phyloP scores from a whole-genome alignment of 2,888 invertebrate genomes.

The Coleophora flavipennella region DNA sequence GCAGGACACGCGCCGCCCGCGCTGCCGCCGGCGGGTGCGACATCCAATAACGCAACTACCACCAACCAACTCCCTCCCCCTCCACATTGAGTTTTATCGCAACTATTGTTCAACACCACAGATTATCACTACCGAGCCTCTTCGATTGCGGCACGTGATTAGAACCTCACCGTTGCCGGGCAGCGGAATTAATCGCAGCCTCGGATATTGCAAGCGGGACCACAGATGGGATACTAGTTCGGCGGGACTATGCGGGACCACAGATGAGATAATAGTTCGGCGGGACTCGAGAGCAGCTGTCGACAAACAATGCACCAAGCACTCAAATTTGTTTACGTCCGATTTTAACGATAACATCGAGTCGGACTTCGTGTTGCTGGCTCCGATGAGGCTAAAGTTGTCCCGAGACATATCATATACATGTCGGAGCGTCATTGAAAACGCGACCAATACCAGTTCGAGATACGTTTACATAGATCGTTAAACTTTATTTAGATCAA shows the following conservation, averaged over 20 bases:
- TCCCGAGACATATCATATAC: too few species aligned
- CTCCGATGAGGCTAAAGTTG: too few species aligned
- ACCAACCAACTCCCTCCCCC: constrained; percentile 9
- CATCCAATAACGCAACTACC: constrained; percentile 25
- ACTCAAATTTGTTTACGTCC: constrained; percentile 24
- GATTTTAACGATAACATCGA: constrained; percentile 41
- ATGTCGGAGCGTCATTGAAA: too few species aligned
- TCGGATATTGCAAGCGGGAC: constrained; percentile 22
- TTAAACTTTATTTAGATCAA: too few species aligned
- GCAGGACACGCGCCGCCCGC: constrained; percentile 13
- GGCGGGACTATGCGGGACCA: too few species aligned
- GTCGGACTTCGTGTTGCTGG: too few species aligned
- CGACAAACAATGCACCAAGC: constrained; percentile 15
- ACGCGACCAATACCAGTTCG: too few species aligned
- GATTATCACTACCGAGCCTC: constrained; percentile 6
- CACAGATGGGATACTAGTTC: too few species aligned
- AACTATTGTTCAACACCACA: background rate
- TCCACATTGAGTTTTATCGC: background rate
- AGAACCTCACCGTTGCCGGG: constrained; percentile 7
- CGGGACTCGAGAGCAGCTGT: constrained; percentile 22
- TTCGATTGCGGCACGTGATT: constrained; percentile 9
- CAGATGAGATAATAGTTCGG: too few species aligned
- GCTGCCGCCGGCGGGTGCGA: constrained; percentile 24
- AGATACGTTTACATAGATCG: too few species aligned
- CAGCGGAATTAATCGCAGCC: constrained; percentile 22